phyloP scores from a whole-genome alignment of 2,888 invertebrate species.

The Oligia strigilis region DNA sequence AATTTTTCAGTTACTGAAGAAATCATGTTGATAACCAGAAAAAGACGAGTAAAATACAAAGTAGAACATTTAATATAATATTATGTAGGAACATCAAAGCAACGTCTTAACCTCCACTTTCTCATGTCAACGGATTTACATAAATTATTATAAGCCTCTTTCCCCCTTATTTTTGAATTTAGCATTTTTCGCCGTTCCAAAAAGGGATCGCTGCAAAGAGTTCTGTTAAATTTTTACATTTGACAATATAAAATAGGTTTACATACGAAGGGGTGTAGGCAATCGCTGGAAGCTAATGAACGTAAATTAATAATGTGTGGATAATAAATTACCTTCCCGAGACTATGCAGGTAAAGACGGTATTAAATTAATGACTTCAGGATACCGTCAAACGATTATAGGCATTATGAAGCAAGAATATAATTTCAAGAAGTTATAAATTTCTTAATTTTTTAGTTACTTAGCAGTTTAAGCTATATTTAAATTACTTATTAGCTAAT shows the following conservation, averaged over 20 bases:
- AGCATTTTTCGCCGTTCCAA: conserved; percentile 9
- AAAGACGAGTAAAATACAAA: background rate
- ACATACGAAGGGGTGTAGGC: conserved; percentile 9
- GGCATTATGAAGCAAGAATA: background rate
- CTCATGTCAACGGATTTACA: conserved; percentile 42
- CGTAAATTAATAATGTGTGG: conserved; percentile 31
- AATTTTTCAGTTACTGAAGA: background rate
- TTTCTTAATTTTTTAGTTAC: no score
- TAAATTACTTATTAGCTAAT: no score
- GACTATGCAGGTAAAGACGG: conserved; percentile 15
- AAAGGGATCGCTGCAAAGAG: conserved; percentile 17
- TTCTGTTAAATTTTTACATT: conserved; percentile 28
- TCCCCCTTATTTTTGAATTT: conserved; percentile 49
- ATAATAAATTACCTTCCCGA: conserved; percentile 20
- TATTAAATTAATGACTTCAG: conserved; percentile 22
- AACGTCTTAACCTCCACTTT: background rate
- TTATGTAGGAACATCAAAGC: conserved; percentile 2
- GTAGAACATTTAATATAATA: conserved; percentile 15
- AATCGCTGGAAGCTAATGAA: conserved; percentile 14
- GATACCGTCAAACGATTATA: background rate
- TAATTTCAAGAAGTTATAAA: background rate
- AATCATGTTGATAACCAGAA: background rate
- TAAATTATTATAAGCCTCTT: conserved; percentile 40
- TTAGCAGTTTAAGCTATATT: no score
- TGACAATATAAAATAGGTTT: conserved; percentile 22